Evolutionary conservation across 2,797 vertebrate genomes (phyloP), one percentile per base, ranked within the genome.

Genomic region (Typhlichthys subterraneus): DNA sequence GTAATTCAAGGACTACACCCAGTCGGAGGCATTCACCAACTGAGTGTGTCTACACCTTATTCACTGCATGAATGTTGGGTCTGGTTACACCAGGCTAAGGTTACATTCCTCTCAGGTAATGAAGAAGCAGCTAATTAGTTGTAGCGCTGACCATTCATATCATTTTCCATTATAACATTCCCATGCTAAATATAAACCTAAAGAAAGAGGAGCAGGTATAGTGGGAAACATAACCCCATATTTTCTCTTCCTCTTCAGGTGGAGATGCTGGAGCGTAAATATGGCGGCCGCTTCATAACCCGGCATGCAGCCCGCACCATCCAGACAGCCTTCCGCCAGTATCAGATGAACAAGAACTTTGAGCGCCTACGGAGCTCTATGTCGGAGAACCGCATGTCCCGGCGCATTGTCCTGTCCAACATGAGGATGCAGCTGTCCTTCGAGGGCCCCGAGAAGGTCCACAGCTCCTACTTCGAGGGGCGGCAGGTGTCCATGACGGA

Each of bases 401-500:
- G 96, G 77, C 94, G 97, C 55, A 99, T 98, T 9, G 96, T 98
- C 70, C 90, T 98, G 68, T 98, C 97, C 95, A 98, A 98, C 93
- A 98, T 99, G 97, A 95, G 97, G 90, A 97, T 99, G 96, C 97
- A 99, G 95, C 95, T 99, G 88, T 98, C 97, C 5, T 97, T 98
- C 67, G 97, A 99, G 88, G 97, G 95, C 50, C 94, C 95, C 2
- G 97, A 99, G 88, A 98, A 98, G 89, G 90, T 94, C 84, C 95
- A 96, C 74, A 95, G 95, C 90, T 98, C 96, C 46, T 96, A 96
- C 83, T 97, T 97, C 0, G 97, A 98, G 77, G 97, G 96, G 31
- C 94, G 95, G 50, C 97, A 97, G 76, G 93, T 97, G 70, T 96
- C 97, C 10, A 89, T 98, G 91, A 93, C 93, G 0, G 94, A 96